A percentile compares a stretch with the other conserved stretches of the same genome.
Evolutionary conservation across 2,888 invertebrate genomes (phyloP).

Genomic region (Argyresthia goedartella): DNA sequence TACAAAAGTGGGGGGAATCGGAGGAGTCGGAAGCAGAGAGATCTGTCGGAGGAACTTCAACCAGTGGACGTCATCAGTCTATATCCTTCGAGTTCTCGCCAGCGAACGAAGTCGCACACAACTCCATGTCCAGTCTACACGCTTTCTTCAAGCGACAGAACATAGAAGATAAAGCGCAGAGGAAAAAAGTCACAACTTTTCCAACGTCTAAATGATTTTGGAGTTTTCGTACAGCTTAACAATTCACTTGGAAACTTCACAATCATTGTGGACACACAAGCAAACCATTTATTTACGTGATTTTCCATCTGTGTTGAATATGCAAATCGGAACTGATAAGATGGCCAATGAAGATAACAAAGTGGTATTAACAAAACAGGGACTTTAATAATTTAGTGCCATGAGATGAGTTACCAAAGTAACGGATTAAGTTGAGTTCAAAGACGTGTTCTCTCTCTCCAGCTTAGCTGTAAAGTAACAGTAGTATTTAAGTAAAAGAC

Average conservation of each 20-base stretch:
- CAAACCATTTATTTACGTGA: no score
- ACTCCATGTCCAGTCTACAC: conserved; percentile 84
- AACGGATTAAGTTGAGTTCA: conserved; percentile 23
- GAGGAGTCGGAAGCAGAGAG: conserved; percentile 55
- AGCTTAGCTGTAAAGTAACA: no score
- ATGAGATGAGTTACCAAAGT: conserved; percentile 61
- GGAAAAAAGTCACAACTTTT: conserved; percentile 42
- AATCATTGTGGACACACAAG: no score
- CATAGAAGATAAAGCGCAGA: conserved; percentile 54
- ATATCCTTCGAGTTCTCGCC: conserved; percentile 83
- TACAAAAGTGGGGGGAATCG: conserved; percentile 83
- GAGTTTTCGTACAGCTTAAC: no score
- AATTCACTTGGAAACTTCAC: no score
- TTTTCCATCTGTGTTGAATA: no score
- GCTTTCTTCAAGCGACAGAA: conserved; percentile 81
- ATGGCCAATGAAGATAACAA: no score
- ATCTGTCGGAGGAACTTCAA: conserved; percentile 64
- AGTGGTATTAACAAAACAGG: conserved; percentile 13
- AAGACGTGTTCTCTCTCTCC: neutral
- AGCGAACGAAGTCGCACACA: conserved; percentile 79
- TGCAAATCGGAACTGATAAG: no score
- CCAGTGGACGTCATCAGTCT: conserved; percentile 72
- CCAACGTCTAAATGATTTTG: conserved; percentile 24
- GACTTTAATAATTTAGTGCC: conserved; percentile 36
- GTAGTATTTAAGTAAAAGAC: no score